Base-by-base conservation (phyloP, 2,797 vertebrate species). In the Argyrosomus regius region DNA sequence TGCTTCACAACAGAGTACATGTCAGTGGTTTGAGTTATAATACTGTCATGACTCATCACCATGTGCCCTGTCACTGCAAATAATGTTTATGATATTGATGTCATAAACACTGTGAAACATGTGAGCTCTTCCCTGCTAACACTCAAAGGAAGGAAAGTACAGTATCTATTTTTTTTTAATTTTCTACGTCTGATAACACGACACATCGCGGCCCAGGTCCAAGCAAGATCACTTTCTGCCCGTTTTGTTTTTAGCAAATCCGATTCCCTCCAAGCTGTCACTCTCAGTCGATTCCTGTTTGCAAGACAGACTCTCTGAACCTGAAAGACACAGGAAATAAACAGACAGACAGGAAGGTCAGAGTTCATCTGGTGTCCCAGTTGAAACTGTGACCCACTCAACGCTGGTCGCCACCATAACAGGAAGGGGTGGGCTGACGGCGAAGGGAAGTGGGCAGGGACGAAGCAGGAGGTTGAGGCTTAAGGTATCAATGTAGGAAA, bases 341-440 rank as follows among this genome's bases (percentile, higher is more conserved):
- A 86, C 83, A 84, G 82, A 85, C 62, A 62, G 85, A 49, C 83
- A 78, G 87, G 87, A 88, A 84, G 74, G 87, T 90, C 85, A 77
- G 6, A 79, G 89, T 67, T 91, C 79, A 83, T 59, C 58, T 65
- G 26, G 54, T 52, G 72, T 71, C 81, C 56, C 60, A 67, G 61
- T 79, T 77, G 35, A 76, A 59, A 49, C 31, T 14, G 20, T 67
- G 78, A 85, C 70, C 75, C 2, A 6, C 41, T 65, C 13, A 39
- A 6, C 1, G n/a, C 75, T 12, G 72, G 57, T 69, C 39, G 7
- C 66, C 77, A 75, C 68, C 87, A 91, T 77, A 93, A 93, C 93
- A 94, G 92, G 92, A 94, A 90, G 84, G 75, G 86, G n/a, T 72
- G 83, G 59, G 50, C 81, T 63, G 72, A 77, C 52, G 66, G 70